A percentile compares a stretch with the other conserved stretches of the same genome.
These are phyloP conservation scores for Promerops cafer DNA, from an alignment of 2,113 vertebrate genomes.

Conservation along the genomic window DNA sequence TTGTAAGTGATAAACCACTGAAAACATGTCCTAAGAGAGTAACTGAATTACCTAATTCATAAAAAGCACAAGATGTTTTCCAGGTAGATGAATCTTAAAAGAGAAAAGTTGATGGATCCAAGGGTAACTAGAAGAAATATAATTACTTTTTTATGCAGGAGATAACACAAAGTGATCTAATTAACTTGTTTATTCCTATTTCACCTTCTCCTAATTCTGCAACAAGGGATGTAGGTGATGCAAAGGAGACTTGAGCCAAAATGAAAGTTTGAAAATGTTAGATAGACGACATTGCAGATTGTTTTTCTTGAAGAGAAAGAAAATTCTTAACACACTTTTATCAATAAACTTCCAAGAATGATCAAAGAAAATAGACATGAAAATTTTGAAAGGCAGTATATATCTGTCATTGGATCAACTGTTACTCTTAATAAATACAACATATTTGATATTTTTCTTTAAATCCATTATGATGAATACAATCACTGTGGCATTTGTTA, in stretches of 20 bases:
- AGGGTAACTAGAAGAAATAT: not conserved
- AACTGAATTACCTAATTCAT: not conserved
- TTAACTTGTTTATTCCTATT: not conserved
- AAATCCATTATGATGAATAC: not conserved
- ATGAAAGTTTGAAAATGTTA: not conserved
- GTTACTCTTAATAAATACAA: not conserved
- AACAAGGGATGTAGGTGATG: not conserved
- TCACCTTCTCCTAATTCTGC: not conserved
- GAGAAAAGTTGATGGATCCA: not conserved
- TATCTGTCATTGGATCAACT: not conserved
- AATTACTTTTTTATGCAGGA: not conserved
- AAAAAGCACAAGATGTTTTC: not conserved
- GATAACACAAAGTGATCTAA: not conserved
- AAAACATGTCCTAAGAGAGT: not conserved
- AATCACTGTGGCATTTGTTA: not conserved
- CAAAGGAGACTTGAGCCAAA: not conserved
- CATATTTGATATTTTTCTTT: not conserved
- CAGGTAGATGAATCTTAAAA: not conserved
- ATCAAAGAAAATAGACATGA: not conserved
- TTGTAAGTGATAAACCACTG: not conserved
- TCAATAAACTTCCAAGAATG: not conserved
- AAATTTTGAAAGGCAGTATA: not conserved
- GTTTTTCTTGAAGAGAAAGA: not conserved
- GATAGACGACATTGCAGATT: not conserved
- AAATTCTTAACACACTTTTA: not conserved